These are phyloP conservation scores for Pteronotus mesoamericanus DNA, from an alignment of 2,797 vertebrate genomes.

Conservation along the genomic window DNA sequence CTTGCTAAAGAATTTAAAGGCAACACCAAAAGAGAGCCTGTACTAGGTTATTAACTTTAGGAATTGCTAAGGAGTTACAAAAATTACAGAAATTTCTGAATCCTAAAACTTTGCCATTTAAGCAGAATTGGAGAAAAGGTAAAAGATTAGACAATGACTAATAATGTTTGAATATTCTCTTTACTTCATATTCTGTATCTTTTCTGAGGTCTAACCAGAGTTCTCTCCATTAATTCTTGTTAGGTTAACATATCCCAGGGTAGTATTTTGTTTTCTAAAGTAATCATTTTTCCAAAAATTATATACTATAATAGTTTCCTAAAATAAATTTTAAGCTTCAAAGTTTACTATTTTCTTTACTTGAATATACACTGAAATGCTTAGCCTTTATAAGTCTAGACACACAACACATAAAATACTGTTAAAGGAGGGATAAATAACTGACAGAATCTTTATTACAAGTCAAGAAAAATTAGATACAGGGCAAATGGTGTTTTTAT, in stretches of 20 bases:
- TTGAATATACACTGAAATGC: neutral
- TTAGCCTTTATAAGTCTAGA: neutral
- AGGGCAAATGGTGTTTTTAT: neutral
- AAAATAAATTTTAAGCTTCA: neutral
- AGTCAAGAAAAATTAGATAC: slow-evolving; percentile 1
- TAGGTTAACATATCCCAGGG: neutral
- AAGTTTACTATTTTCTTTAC: neutral
- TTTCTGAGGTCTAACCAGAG: neutral
- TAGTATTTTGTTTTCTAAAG: neutral
- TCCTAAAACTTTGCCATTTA: slow-evolving; percentile 6
- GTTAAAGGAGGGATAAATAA: neutral
- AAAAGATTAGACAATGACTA: neutral
- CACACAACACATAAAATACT: neutral
- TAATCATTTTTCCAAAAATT: neutral
- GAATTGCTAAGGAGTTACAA: neutral
- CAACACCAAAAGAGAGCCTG: neutral
- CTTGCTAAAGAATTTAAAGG: neutral
- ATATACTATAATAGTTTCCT: neutral
- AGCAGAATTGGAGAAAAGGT: neutral
- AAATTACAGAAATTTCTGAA: neutral
- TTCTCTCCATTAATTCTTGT: neutral
- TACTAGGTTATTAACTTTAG: neutral
- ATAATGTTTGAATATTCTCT: neutral
- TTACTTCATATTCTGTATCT: neutral
- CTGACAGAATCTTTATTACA: neutral